Evolutionary conservation across 1,140 invertebrate genomes (phyloP), one percentile per base, ranked within the genome.

Genomic region (Eulimnadia texana): DNA sequence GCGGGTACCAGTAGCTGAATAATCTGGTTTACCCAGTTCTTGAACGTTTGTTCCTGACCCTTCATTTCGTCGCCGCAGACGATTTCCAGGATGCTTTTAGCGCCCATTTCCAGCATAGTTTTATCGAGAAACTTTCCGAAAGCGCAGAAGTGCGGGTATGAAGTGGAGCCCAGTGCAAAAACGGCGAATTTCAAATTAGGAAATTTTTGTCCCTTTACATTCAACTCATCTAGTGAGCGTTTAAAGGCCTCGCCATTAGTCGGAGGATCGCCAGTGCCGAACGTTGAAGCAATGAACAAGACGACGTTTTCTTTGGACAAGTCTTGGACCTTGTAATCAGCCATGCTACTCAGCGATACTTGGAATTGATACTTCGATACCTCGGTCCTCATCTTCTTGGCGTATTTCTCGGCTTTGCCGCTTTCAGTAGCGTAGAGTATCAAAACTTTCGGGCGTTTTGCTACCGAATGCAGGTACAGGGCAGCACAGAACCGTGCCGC

Each of bases 91-190:
- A 98, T 76, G 42, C 90, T 73, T 74, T 93, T 90, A 3, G 89
- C 91, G 0, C 93, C 93, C 16, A 97, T 75, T 70, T 93, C 88
- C 27, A 82, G 84, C 1, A 97, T 74, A 56, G 94, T 79, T 68
- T 90, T 91, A 71, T 98, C 93, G 51, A 98, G 84, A 69, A 91
- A 94, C 67, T 88, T 85, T 1, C 91, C 94, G 69, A 95, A 98
- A 50, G 91, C 88, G 72, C 92, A 94, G 72, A 95, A 98, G 70
- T 96, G 94, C 0, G 93, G 93, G 76, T 98, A 98, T 0, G 93
- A 92, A 64, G 90, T 92, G 1, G 92, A 96, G 23, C 93, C 94
- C 2, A 98, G 74, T 0, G 86, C 93, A 71, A 97, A 96, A 0
- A 98, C 92, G 0, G 91, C 90, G 72, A 91, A 97, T 69, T 91